Percentiles rank a stretch among this genome's conserved stretches.
phyloP scores from a whole-genome alignment of 2,888 invertebrate genomes.

The Blastobasis adustella region DNA sequence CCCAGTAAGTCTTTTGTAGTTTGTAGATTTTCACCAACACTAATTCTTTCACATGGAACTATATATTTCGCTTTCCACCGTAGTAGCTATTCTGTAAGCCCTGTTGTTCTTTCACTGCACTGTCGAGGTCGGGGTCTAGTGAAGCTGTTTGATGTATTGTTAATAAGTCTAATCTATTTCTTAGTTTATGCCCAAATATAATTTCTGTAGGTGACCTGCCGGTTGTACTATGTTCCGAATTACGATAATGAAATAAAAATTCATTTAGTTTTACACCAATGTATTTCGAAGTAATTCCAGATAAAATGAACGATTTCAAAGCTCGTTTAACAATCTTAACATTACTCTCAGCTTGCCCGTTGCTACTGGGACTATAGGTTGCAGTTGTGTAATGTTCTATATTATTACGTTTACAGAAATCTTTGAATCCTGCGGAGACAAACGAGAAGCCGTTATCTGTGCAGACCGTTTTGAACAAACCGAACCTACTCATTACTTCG shows the following conservation, averaged over 20 bases:
- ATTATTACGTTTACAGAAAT: too few species aligned
- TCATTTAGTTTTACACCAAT: background rate
- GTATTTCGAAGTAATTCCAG: background rate
- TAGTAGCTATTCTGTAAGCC: too few species aligned
- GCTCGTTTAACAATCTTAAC: conserved; percentile 18
- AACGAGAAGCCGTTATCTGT: background rate
- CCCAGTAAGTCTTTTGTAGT: too few species aligned
- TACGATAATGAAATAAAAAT: conserved; percentile 1
- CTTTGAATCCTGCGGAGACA: too few species aligned
- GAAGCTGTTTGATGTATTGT: background rate
- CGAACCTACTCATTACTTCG: conserved; percentile 5
- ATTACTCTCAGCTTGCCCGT: too few species aligned
- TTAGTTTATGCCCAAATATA: conserved; percentile 1
- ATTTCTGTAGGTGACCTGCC: too few species aligned
- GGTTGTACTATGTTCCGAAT: too few species aligned
- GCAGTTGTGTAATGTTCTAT: too few species aligned
- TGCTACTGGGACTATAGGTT: too few species aligned
- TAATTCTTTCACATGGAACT: too few species aligned
- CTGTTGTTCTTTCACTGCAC: background rate
- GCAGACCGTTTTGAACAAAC: background rate
- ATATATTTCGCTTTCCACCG: too few species aligned
- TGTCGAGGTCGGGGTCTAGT: background rate
- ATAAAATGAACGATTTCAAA: conserved; percentile 9
- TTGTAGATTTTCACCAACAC: too few species aligned
- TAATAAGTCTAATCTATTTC: background rate